Base-by-base conservation (phyloP, 2,113 vertebrate species). In the Amblyopsis rosae region DNA sequence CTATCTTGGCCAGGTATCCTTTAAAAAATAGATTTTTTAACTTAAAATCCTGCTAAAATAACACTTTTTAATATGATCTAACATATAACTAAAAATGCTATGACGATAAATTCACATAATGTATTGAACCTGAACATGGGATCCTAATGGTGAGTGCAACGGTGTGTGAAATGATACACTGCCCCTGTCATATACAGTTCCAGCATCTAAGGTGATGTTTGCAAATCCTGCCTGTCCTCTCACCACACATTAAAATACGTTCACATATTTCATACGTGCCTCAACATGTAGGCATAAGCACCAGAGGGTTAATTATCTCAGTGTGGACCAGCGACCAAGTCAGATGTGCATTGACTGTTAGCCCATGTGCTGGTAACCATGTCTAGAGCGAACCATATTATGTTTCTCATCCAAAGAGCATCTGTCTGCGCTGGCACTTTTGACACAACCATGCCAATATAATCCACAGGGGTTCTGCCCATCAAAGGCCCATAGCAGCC, bases 381-480 rank as follows among this genome's bases (percentile, higher is more conserved):
- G 60, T 79, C 49, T 70, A 70, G 9, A 69, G 63, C 48, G 7
- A 62, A 65, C 69, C 59, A 82, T 71, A 65, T 16, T 74, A 72
- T 67, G 33, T 10, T 69, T 15, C 3, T 19, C 65, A 49, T 72
- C 16, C 54, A 62, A 59, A 62, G 59, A 76, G 57, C 65, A 9
- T 33, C 50, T 13, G 11, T 17, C 50, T 26, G 12, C 62, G 56
- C 74, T 32, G 13, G 59, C 26, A n/a, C 16, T 8, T 62, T 65
- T 49, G 26, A 26, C 62, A 15, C 50, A 60, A 54, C 59, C 47
- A 41, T 48, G 69, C 49, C 65, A 13, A 55, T 19, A 69, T 80
- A 74, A 83, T 76, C 73, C 62, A 48, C 19, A 33, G n/a, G 64
- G 71, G 15, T 47, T 62, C 53, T 76, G 33, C 53, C 65, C 46